A percentile compares a stretch with the other conserved stretches of the same genome.
Evolutionary conservation across 2,113 vertebrate species (phyloP).

Genomic region (Cynocephalus volans): DNA sequence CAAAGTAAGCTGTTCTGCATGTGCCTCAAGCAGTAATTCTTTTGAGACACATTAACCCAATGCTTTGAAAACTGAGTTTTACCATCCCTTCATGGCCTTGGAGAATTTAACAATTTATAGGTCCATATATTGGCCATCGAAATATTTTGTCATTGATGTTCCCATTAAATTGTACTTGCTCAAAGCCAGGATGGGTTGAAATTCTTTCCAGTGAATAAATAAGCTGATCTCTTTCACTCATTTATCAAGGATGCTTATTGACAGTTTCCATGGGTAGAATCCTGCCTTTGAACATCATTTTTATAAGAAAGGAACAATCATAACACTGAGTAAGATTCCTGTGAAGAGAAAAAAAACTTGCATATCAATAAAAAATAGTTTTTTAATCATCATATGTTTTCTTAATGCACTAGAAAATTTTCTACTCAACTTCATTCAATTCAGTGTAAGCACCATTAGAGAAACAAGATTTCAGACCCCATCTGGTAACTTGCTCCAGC

Average conservation of each 20-base stretch:
- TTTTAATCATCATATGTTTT: constrained; percentile 25
- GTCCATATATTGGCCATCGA: constrained; percentile 75
- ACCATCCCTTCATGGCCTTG: constrained; percentile 61
- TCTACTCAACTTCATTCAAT: constrained; percentile 3
- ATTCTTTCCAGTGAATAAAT: constrained; percentile 66
- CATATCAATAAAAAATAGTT: constrained; percentile 33
- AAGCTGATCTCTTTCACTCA: constrained; percentile 66
- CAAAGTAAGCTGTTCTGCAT: not conserved
- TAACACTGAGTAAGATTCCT: constrained; percentile 46
- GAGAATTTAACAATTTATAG: constrained; percentile 81
- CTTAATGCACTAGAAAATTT: constrained; percentile 46
- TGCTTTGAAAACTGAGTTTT: constrained; percentile 74
- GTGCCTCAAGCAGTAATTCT: constrained; percentile 45
- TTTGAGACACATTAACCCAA: constrained; percentile 75
- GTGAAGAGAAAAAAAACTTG: constrained; percentile 10
- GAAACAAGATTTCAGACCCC: not conserved
- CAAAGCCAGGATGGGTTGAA: constrained; percentile 78
- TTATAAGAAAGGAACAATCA: constrained; percentile 69
- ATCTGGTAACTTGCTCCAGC: not conserved
- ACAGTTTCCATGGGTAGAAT: constrained; percentile 66
- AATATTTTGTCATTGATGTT: constrained; percentile 83
- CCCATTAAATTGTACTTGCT: constrained; percentile 80
- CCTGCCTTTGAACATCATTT: constrained; percentile 72
- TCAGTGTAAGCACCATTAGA: not conserved
- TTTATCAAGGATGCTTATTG: constrained; percentile 76